Evolutionary conservation across 2,113 vertebrate species (phyloP).

Genomic region (Donacobius atricapilla): DNA sequence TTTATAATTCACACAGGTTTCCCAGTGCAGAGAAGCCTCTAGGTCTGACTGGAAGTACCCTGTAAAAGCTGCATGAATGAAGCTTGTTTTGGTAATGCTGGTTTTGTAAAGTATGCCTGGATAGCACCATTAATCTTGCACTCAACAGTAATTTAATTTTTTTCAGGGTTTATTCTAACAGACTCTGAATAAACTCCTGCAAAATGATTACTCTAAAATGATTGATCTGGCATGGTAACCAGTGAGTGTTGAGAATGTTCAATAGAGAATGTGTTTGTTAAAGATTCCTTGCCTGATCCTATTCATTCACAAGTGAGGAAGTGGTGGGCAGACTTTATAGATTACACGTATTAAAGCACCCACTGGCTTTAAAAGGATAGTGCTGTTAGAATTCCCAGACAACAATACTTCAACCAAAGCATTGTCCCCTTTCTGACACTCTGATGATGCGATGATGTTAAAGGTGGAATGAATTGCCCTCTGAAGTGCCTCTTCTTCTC

Average conservation of each 20-base stretch:
- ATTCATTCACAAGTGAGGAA: neutral
- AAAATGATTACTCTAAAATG: constrained; percentile 25
- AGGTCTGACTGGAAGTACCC: neutral
- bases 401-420: constrained; percentile 43
- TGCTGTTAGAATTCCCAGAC: constrained; percentile 18
- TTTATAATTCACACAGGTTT: neutral
- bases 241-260: neutral
- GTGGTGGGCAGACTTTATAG: neutral
- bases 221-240: constrained; percentile 1
- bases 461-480: constrained; percentile 48
- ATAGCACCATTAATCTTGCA: neutral
- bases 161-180: constrained; percentile 22
- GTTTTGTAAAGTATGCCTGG: neutral
- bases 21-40: neutral
- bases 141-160: neutral
- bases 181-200: neutral
- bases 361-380: constrained; percentile 17
- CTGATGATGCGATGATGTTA: constrained; percentile 49
- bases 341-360: neutral
- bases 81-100: neutral
- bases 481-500: constrained; percentile 44
- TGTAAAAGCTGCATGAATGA: neutral
- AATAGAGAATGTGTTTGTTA: neutral
- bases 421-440: constrained; percentile 39
- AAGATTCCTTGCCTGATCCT: neutral